A percentile compares a stretch with the other conserved stretches of the same genome.
These are phyloP conservation scores for Apogon hyalosoma DNA, from an alignment of 2,797 vertebrate genomes.

Conservation along the genomic window DNA sequence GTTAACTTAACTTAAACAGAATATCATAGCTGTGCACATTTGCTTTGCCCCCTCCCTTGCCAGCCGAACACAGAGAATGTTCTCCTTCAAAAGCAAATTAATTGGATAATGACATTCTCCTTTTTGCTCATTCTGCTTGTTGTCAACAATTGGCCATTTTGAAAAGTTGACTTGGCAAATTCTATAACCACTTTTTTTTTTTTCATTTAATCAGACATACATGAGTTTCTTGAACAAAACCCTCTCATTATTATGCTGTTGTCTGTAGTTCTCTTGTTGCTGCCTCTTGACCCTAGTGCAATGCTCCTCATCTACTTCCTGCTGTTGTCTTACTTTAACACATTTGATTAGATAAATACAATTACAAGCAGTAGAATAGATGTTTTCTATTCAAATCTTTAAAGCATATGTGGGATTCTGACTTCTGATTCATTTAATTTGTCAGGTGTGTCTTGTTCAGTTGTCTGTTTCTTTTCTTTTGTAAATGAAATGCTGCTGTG, in stretches of 20 bases:
- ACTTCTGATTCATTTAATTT: too few relatives aligned
- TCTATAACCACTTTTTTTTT: constrained; percentile 19
- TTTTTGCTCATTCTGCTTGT: constrained; percentile 52
- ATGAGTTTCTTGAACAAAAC: constrained; percentile 11
- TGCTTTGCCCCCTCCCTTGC: neutral
- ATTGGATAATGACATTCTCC: constrained; percentile 74
- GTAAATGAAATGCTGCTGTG: too few relatives aligned
- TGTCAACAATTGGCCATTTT: constrained; percentile 55
- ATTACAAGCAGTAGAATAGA: too few relatives aligned
- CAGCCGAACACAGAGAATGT: constrained; percentile 37
- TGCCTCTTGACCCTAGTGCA: constrained; percentile 9
- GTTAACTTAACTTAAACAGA: constrained; percentile 11
- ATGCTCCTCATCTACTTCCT: neutral
- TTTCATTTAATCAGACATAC: constrained; percentile 11
- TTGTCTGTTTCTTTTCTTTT: too few relatives aligned
- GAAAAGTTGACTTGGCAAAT: constrained; percentile 45
- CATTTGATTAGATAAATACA: neutral
- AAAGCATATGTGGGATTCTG: too few relatives aligned
- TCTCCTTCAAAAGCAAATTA: constrained; percentile 73
- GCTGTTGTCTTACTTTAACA: neutral
- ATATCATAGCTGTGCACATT: neutral
- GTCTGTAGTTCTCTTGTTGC: neutral
- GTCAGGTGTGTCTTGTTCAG: too few relatives aligned
- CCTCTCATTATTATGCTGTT: constrained; percentile 16
- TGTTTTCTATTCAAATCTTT: too few relatives aligned